phyloP scores from a whole-genome alignment of 2,113 vertebrate genomes.

The Mus spicilegus region DNA sequence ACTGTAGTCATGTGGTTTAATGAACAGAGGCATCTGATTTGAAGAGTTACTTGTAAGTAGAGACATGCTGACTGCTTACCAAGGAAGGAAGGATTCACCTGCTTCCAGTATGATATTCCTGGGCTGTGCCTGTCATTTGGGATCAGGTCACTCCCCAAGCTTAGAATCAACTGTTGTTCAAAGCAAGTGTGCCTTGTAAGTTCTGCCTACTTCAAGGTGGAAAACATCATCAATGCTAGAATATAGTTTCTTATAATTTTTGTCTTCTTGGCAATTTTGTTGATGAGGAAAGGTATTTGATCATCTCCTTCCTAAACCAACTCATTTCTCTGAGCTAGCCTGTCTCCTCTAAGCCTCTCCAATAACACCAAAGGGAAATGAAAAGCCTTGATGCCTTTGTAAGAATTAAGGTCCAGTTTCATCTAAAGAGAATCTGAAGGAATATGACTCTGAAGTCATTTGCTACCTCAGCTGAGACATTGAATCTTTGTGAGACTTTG shows the following conservation, averaged over 20 bases:
- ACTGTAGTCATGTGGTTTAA: neutral
- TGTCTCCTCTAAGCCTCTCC: fast-evolving
- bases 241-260: neutral
- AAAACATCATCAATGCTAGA: too few relatives aligned
- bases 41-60: neutral
- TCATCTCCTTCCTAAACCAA: neutral
- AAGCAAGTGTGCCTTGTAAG: neutral
- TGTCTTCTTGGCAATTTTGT: neutral
- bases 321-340: neutral
- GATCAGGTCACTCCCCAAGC: neutral
- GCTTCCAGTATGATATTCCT: neutral
- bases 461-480: neutral
- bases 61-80: neutral
- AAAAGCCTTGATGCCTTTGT: too few relatives aligned
- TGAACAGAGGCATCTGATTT: neutral
- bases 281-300: neutral
- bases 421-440: neutral
- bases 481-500: neutral
- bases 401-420: neutral
- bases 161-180: neutral
- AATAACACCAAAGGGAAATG: neutral
- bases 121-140: neutral
- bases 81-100: neutral
- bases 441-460: neutral
- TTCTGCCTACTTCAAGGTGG: neutral